Evolutionary conservation across 1,140 invertebrate genomes (phyloP).

Genomic region (Bacillus rossius): DNA sequence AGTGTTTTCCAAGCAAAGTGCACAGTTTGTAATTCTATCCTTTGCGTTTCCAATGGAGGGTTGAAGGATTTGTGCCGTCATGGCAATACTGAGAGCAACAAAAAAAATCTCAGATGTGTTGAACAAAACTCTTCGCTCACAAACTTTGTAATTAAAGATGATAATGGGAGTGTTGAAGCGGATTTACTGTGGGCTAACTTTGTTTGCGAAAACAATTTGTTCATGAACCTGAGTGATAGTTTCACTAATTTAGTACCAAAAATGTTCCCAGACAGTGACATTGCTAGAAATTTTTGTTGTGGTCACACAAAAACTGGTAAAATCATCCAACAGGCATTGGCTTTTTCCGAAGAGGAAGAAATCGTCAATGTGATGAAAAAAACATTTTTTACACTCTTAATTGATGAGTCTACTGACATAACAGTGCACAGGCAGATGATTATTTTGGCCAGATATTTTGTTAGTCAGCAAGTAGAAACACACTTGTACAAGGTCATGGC

Average conservation of each 20-base stretch:
- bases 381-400: not conserved
- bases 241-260: constrained; percentile 1
- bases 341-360: not conserved
- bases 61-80: constrained; percentile 1
- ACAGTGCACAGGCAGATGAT: not conserved
- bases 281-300: not conserved
- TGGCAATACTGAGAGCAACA: not conserved
- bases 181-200: not conserved
- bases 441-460: not conserved
- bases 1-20: not conserved
- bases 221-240: not conserved
- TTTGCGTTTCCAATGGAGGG: not conserved
- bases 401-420: constrained; percentile 1
- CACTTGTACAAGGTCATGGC: not conserved
- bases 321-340: not conserved
- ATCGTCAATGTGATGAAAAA: not conserved
- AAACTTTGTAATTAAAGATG: not conserved
- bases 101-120: not conserved
- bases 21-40: not conserved
- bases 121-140: not conserved
- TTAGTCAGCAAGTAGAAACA: not conserved
- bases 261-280: not conserved
- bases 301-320: not conserved
- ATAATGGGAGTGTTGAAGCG: not conserved
- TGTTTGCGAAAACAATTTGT: not conserved